These are phyloP conservation scores for Gonocerus acuteangulatus DNA, from an alignment of 2,888 invertebrate genomes.

Conservation along the genomic window DNA sequence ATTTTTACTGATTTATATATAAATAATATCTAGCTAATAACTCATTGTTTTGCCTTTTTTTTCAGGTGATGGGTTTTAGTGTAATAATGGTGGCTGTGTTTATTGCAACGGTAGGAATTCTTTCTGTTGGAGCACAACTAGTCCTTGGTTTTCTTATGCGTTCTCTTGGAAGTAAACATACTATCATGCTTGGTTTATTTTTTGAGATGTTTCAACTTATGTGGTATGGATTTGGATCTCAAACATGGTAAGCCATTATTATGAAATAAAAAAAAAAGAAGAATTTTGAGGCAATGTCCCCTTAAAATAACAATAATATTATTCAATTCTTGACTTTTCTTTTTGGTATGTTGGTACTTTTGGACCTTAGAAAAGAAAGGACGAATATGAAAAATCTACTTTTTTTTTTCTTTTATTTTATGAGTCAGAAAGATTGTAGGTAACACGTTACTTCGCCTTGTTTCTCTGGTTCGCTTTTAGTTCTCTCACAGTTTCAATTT, in stretches of 20 bases:
- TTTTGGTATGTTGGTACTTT: too few species aligned
- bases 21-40: neutral
- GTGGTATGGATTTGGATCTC: constrained; percentile 95
- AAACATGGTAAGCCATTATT: constrained; percentile 66
- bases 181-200: constrained; percentile 91
- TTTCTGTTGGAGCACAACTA: constrained; percentile 92
- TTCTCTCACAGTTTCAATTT: too few species aligned
- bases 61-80: constrained; percentile 83
- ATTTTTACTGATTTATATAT: constrained; percentile 8
- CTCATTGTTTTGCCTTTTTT: constrained; percentile 4
- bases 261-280: too few species aligned
- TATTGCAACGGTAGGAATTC: constrained; percentile 91
- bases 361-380: too few species aligned
- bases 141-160: constrained; percentile 75
- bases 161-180: constrained; percentile 87
- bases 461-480: too few species aligned
- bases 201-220: constrained; percentile 95
- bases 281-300: constrained; percentile 20
- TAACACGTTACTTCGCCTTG: too few species aligned
- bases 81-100: constrained; percentile 93
- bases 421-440: too few species aligned
- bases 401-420: neutral
- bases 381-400: too few species aligned
- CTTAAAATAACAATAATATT: neutral
- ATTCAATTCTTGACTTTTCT: too few species aligned